phyloP scores from a whole-genome alignment of 92 coral and sea anemone species.

The Phenganax subtilis region DNA sequence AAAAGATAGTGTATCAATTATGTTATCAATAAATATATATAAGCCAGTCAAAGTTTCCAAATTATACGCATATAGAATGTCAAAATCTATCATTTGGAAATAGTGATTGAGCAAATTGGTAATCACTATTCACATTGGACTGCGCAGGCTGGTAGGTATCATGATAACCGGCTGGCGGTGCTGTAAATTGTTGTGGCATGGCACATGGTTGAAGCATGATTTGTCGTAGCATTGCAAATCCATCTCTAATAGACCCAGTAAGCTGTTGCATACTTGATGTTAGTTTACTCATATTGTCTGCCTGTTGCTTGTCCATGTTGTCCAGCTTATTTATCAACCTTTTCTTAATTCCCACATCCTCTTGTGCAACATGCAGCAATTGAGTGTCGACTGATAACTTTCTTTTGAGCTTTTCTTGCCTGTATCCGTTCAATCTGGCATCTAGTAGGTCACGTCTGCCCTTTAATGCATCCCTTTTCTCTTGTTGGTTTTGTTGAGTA shows the following conservation, averaged over 20 bases:
- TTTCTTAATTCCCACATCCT: constrained; percentile 53
- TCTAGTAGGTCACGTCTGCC: constrained; percentile 48
- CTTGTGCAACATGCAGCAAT: constrained; percentile 44
- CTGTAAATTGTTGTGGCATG: constrained; percentile 42
- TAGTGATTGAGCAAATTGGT: constrained; percentile 8
- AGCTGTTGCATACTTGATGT: constrained; percentile 58
- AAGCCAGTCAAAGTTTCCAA: too few species aligned
- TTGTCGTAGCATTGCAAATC: constrained; percentile 53
- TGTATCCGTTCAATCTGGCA: constrained; percentile 50
- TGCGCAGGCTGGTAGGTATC: constrained; percentile 6
- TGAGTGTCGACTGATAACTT: constrained; percentile 50
- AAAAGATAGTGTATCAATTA: too few species aligned
- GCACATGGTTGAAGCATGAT: constrained; percentile 49
- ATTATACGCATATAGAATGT: too few species aligned
- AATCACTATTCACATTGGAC: background rate
- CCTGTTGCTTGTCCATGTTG: constrained; percentile 50
- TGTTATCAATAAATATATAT: too few species aligned
- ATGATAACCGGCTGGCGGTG: constrained; percentile 1
- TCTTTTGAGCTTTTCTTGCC: constrained; percentile 56
- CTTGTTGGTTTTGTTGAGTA: background rate
- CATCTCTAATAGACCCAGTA: constrained; percentile 50
- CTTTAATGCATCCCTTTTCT: background rate
- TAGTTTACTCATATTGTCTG: constrained; percentile 49
- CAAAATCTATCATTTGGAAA: constrained; percentile 1
- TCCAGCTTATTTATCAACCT: constrained; percentile 43